These are phyloP conservation scores for Mythimna impura DNA, from an alignment of 2,888 invertebrate species.

Conservation along the genomic window DNA sequence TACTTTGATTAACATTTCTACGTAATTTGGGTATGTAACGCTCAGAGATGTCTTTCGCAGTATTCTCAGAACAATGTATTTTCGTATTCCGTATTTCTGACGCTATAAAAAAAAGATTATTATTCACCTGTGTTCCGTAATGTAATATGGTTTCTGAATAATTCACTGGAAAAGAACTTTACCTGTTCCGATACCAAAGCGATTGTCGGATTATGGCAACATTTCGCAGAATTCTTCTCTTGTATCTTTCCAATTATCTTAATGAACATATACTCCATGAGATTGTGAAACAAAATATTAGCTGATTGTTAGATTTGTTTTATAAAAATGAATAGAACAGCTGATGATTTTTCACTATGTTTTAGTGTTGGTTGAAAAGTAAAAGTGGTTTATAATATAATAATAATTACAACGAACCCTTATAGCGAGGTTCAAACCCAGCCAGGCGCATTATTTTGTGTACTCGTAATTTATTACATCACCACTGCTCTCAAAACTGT, in stretches of 20 bases:
- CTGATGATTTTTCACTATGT: no score
- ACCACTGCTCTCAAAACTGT: no score
- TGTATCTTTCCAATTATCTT: background rate
- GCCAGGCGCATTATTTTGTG: no score
- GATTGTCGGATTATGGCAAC: no score
- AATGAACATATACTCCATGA: background rate
- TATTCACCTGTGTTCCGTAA: background rate
- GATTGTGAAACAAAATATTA: background rate
- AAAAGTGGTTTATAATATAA: background rate
- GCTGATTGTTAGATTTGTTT: no score
- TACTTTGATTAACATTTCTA: constrained; percentile 1
- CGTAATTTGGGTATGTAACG: constrained; percentile 6
- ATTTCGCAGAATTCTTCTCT: background rate
- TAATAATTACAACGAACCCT: background rate
- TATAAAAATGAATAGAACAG: no score
- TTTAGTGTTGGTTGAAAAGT: background rate
- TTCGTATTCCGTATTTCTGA: constrained; percentile 11
- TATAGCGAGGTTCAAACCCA: background rate
- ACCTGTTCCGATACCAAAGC: background rate
- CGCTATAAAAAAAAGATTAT: constrained; percentile 25
- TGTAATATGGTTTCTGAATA: constrained; percentile 10
- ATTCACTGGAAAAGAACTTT: background rate
- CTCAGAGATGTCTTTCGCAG: background rate
- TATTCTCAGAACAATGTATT: constrained; percentile 14
- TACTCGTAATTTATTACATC: no score